Percentiles rank a stretch among this genome's conserved stretches.
Conservation (phyloP, 92 coral and sea anemone genomes). For the Actinernus sp. region DNA sequence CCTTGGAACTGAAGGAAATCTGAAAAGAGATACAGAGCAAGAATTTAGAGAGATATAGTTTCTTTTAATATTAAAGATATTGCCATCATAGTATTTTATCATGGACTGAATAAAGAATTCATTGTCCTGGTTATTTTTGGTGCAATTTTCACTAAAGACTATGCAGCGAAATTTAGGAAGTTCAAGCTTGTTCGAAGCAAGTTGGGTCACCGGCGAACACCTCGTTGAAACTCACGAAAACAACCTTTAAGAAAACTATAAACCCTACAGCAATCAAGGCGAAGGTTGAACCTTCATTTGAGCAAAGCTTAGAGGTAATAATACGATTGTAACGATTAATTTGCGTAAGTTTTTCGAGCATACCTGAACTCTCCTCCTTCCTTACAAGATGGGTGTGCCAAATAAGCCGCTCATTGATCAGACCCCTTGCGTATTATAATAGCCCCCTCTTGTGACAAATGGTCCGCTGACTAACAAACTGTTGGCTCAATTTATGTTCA, state of each 20-base stretch:
- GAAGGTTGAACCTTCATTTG: no score
- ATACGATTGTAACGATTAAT: not conserved
- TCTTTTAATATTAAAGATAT: no score
- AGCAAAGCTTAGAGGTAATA: not conserved
- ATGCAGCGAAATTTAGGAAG: not conserved
- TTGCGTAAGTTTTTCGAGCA: not conserved
- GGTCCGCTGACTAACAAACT: not conserved
- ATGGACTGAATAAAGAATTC: no score
- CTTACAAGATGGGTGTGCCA: constrained; percentile 53
- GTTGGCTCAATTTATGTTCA: not conserved
- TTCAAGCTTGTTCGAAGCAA: not conserved
- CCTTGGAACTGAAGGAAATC: no score
- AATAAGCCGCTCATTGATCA: constrained; percentile 27
- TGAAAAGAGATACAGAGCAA: no score
- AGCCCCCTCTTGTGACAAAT: constrained; percentile 13
- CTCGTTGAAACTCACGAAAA: no score
- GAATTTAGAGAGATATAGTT: no score
- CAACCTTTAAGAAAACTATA: no score
- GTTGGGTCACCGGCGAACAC: no score
- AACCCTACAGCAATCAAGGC: no score
- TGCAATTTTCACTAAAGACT: constrained; percentile 1
- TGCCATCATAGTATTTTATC: no score
- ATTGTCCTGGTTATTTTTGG: constrained; percentile 1
- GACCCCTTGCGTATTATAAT: constrained; percentile 25
- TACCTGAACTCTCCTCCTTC: constrained; percentile 14